These are phyloP conservation scores for Nebria salina DNA, from an alignment of 2,888 invertebrate genomes.

Conservation along the genomic window DNA sequence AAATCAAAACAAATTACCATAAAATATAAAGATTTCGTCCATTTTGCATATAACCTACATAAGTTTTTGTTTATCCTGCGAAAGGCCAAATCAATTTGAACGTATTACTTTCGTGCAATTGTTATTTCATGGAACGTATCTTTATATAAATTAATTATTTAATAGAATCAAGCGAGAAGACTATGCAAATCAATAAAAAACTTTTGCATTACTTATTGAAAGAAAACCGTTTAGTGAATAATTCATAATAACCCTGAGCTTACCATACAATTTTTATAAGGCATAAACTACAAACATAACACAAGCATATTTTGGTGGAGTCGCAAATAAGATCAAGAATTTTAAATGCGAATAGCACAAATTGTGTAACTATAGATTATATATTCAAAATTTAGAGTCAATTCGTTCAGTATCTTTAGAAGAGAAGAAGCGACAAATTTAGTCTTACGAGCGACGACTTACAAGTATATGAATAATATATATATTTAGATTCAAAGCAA, in stretches of 20 bases:
- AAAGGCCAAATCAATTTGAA: too few species aligned
- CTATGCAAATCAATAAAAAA: neutral
- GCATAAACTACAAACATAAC: too few species aligned
- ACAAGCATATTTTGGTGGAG: too few species aligned
- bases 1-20: neutral
- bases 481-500: too few species aligned
- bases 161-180: neutral
- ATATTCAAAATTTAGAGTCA: neutral
- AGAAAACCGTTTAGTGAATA: neutral
- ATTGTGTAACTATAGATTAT: neutral
- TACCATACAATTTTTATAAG: too few species aligned
- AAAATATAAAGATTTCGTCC: neutral
- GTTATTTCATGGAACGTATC: too few species aligned
- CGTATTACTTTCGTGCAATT: too few species aligned
- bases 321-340: neutral
- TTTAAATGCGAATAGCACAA: neutral
- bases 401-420: neutral
- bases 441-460: neutral
- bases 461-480: too few species aligned
- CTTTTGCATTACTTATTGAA: neutral
- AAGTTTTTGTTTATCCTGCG: too few species aligned
- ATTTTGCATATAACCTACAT: neutral
- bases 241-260: too few species aligned
- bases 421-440: neutral
- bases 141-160: neutral